Conservation (phyloP, 2,888 invertebrate species). For the Portevinia maculata region DNA sequence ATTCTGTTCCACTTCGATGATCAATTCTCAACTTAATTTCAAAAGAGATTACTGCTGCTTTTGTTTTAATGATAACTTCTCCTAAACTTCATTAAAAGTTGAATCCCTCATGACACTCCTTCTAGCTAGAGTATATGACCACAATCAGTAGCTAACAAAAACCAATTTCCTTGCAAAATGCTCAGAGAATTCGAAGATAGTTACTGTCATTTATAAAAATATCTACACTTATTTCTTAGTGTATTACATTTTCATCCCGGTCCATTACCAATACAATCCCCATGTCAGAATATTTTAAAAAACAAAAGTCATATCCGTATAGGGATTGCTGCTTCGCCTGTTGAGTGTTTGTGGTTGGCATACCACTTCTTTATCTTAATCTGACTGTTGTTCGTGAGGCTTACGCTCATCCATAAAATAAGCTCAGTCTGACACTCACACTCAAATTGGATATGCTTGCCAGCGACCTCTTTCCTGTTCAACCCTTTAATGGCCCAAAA, state of each 20-base stretch:
- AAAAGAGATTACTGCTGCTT: no score
- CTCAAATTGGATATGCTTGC: slow-evolving; percentile 32
- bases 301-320: slow-evolving; percentile 31
- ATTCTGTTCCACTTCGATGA: no score
- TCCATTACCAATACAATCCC: background rate
- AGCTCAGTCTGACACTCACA: slow-evolving; percentile 45
- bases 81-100: no score
- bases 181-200: no score
- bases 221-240: background rate
- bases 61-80: no score
- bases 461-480: slow-evolving; percentile 20
- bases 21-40: no score
- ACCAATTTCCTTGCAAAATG: no score
- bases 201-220: background rate
- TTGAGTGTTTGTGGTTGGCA: slow-evolving; percentile 46
- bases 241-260: slow-evolving; percentile 11
- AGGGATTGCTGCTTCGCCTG: slow-evolving; percentile 36
- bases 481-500: slow-evolving; percentile 33
- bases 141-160: no score
- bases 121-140: no score
- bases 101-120: no score
- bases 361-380: slow-evolving; percentile 47
- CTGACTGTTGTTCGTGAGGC: slow-evolving; percentile 36
- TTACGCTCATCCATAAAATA: slow-evolving; percentile 47
- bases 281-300: slow-evolving; percentile 13